Evolutionary conservation across 1,140 invertebrate species (phyloP), one percentile per base, ranked within the genome.

Genomic region (Melitaea cinxia): DNA sequence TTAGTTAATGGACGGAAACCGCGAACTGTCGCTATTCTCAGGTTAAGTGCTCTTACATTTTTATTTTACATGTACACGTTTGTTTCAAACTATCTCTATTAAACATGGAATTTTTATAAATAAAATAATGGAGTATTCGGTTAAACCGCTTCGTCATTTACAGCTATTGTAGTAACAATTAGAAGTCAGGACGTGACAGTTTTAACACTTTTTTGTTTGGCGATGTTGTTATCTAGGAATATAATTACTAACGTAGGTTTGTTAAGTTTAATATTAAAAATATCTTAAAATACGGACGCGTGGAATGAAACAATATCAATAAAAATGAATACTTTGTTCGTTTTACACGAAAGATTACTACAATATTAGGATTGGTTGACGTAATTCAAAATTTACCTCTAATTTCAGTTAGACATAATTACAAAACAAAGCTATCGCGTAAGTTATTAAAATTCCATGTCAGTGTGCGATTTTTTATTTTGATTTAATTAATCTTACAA

Each of bases 1-100:
- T 37, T 37, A 37, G 35, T n/a, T 37, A 37, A 14, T 37, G 35
- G 35, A 14, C n/a, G 35, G 35, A 37, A 37, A n/a, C 35, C 35
- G 35, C 35, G 14, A 37, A 37, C n/a, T 37, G n/a, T 37, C 35
- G 35, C 35, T 37, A n/a, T 2, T 37, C 12, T 37, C n/a, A 2
- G 2, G 30, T 33, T 37, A 15, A 37, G 12, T 37, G 35, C 35
- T 37, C n/a, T n/a, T 37, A 15, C 35, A 37, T 14, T 37, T 37
- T 37, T 37, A 37, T 14, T 14, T 37, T 37, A 14, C 2, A 37
- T 1, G n/a, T n/a, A n/a, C n/a, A n/a, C n/a, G n/a, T 26, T 26
- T 26, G 6, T 4, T 4, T 26, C 24, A 2, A 26, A 26, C 24
- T 26, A 26, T 26, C 2, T 4, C 24, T 4, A 6, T 2, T 26